These are phyloP conservation scores for Heterodera filipjevi DNA, from an alignment of 2,888 invertebrate genomes.

Conservation along the genomic window DNA sequence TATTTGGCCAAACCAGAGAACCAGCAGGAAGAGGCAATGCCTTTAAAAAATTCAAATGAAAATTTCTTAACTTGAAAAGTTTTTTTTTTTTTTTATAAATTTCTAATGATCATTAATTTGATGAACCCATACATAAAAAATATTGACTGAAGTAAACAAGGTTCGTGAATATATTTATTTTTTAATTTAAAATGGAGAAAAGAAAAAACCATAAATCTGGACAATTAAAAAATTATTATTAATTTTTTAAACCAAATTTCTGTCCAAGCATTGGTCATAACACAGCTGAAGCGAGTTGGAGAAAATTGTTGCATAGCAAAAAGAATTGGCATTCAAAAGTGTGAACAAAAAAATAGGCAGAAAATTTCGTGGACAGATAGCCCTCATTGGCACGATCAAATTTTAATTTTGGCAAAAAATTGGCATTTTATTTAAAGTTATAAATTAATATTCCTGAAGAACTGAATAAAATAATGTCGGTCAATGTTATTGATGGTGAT, in stretches of 20 bases:
- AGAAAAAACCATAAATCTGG: too few relatives aligned
- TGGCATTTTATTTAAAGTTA: too few relatives aligned
- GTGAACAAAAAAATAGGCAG: neutral
- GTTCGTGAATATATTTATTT: too few relatives aligned
- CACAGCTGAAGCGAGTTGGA: constrained; percentile 54
- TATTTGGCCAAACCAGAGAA: constrained; percentile 48
- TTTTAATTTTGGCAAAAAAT: too few relatives aligned
- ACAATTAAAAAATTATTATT: neutral
- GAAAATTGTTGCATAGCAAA: constrained; percentile 47
- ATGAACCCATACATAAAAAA: too few relatives aligned
- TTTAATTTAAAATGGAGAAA: too few relatives aligned
- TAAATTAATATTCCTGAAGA: too few relatives aligned
- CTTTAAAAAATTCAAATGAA: constrained; percentile 38
- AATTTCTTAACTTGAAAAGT: too few relatives aligned
- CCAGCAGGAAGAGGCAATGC: constrained; percentile 51
- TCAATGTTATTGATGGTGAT: neutral
- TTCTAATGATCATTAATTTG: too few relatives aligned
- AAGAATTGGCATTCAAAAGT: neutral
- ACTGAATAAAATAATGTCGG: neutral
- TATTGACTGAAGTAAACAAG: too few relatives aligned
- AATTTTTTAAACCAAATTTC: constrained; percentile 50
- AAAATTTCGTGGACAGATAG: too few relatives aligned
- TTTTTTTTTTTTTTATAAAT: too few relatives aligned
- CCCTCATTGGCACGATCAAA: neutral
- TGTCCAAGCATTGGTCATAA: constrained; percentile 54